Percentiles rank a stretch among this genome's conserved stretches.
Evolutionary conservation across 2,113 vertebrate species (phyloP).

Genomic region (Hystrix brachyura): DNA sequence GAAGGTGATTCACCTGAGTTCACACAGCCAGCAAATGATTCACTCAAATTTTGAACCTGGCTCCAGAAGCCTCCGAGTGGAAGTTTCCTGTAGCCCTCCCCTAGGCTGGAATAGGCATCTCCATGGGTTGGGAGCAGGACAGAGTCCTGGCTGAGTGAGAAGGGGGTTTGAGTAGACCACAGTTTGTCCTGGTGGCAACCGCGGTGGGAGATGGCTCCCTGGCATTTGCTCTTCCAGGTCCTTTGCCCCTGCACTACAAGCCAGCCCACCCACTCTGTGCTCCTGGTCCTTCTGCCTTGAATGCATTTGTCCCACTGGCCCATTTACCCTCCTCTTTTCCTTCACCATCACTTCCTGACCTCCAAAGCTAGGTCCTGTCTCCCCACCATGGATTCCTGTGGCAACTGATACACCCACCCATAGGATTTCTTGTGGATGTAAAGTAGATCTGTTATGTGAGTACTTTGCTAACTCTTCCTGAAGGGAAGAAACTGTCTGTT

Average conservation of each 20-base stretch:
- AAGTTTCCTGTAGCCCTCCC: background rate
- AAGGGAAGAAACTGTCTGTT: background rate
- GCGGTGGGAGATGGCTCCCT: background rate
- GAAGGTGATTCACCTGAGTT: background rate
- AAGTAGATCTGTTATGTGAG: background rate
- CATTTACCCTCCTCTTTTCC: background rate
- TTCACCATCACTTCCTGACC: background rate
- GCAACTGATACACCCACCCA: background rate
- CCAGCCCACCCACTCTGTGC: background rate
- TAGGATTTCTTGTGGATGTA: background rate
- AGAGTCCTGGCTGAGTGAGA: background rate
- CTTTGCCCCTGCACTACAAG: background rate
- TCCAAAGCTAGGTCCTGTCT: background rate
- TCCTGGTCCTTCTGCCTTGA: background rate
- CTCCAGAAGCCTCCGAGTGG: background rate
- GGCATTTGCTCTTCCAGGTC: background rate
- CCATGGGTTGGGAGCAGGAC: background rate
- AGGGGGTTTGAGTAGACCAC: background rate
- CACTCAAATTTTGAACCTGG: background rate
- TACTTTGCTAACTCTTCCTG: background rate
- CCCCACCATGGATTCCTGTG: background rate
- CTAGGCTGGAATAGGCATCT: background rate
- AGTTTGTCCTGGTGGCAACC: background rate
- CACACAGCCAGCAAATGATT: background rate
- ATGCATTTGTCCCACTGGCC: accelerated